Evolutionary conservation across 1,140 invertebrate genomes (phyloP).

Genomic region (Heterodera schachtii): DNA sequence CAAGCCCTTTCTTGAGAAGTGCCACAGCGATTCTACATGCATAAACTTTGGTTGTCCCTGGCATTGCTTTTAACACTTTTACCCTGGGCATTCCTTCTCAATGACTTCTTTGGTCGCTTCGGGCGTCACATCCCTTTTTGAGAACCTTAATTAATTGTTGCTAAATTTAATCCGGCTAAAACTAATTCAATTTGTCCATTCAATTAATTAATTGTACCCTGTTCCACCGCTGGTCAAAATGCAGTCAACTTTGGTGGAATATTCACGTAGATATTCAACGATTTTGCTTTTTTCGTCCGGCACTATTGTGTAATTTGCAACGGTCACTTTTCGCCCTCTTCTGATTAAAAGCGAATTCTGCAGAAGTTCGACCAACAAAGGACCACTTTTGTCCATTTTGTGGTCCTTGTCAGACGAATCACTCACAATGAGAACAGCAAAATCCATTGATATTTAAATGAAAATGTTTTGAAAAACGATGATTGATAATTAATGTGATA

Average conservation of each 20-base stretch:
- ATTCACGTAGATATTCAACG: constrained; percentile 3
- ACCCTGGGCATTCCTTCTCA: constrained; percentile 39
- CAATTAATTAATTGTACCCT: not conserved
- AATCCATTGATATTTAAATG: not conserved
- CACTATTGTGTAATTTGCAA: constrained; percentile 8
- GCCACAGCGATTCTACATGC: constrained; percentile 11
- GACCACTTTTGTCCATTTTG: constrained; percentile 31
- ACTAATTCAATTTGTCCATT: not conserved
- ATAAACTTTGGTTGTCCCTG: not conserved
- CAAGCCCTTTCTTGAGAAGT: constrained; percentile 17
- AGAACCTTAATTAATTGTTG: constrained; percentile 3
- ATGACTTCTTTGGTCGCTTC: constrained; percentile 50
- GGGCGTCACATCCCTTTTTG: constrained; percentile 44
- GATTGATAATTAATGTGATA: too few relatives aligned
- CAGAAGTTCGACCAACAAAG: constrained; percentile 24
- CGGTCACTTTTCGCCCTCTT: not conserved
- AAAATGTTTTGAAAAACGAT: constrained; percentile 5
- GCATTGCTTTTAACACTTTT: not conserved
- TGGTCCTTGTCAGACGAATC: constrained; percentile 19
- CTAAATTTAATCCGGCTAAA: not conserved
- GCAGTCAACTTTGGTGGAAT: not conserved
- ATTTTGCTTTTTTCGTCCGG: constrained; percentile 27
- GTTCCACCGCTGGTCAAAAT: constrained; percentile 27
- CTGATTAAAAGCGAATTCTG: constrained; percentile 6
- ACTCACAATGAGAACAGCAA: constrained; percentile 24